Conservation (phyloP, 2,797 vertebrate genomes). For the Picus viridis region DNA sequence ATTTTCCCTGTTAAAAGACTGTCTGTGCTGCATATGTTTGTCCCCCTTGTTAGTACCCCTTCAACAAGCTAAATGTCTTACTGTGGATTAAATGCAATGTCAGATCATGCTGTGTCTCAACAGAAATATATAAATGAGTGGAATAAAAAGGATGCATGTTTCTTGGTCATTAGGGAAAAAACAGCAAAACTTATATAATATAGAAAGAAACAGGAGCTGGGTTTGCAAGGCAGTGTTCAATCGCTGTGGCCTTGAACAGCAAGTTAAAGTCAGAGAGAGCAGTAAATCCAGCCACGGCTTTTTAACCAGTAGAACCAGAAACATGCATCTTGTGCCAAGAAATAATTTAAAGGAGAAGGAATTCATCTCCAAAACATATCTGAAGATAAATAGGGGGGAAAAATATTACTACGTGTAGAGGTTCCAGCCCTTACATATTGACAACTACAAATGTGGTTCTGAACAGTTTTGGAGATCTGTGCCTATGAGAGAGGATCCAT, state of each 20-base stretch:
- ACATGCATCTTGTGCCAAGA: constrained; percentile 52
- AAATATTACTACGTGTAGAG: neutral
- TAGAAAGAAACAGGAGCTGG: constrained; percentile 58
- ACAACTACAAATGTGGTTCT: neutral
- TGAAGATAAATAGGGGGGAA: constrained; percentile 20
- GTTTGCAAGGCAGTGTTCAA: constrained; percentile 68
- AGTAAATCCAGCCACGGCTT: constrained; percentile 68
- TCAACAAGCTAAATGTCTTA: constrained; percentile 51
- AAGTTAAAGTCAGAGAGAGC: constrained; percentile 58
- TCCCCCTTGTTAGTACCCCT: neutral
- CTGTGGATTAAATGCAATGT: constrained; percentile 57
- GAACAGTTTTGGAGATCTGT: neutral
- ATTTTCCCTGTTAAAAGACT: constrained; percentile 30
- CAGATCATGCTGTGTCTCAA: constrained; percentile 46
- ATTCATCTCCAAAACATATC: constrained; percentile 35
- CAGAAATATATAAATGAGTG: constrained; percentile 55
- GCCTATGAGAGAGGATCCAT: neutral
- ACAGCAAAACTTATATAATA: constrained; percentile 40
- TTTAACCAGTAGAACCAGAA: constrained; percentile 50
- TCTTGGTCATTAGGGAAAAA: constrained; percentile 65
- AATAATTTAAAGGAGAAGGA: constrained; percentile 49
- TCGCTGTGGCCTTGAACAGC: constrained; percentile 72
- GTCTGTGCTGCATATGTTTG: neutral
- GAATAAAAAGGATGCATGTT: constrained; percentile 37
- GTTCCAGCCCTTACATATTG: neutral